These are phyloP conservation scores for Leucosticte australis DNA, from an alignment of 2,113 vertebrate species.

Conservation along the genomic window DNA sequence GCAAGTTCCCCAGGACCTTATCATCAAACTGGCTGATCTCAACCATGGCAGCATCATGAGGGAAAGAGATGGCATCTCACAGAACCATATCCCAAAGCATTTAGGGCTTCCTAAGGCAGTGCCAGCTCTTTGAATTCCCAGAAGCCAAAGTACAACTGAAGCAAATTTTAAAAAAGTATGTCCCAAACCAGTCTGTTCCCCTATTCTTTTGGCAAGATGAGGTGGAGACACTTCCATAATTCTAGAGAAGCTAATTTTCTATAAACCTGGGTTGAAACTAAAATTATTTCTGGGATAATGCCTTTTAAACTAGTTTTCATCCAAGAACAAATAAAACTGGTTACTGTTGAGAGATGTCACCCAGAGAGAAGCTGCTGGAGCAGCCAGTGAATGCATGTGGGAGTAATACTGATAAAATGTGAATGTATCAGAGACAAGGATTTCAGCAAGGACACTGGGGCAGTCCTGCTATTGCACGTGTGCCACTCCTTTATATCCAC, in stretches of 20 bases:
- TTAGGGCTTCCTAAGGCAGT: neutral
- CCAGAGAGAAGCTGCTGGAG: neutral
- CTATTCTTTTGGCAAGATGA: neutral
- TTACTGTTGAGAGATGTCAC: neutral
- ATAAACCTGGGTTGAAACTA: neutral
- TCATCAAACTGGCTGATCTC: neutral
- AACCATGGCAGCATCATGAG: neutral
- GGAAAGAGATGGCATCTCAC: neutral
- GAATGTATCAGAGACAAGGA: neutral
- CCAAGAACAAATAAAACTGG: neutral
- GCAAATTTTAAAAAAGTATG: neutral
- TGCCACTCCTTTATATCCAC: neutral
- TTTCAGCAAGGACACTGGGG: neutral
- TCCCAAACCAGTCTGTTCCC: neutral
- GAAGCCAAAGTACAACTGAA: neutral
- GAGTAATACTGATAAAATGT: neutral
- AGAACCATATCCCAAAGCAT: neutral
- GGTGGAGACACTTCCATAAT: neutral
- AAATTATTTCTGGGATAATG: neutral
- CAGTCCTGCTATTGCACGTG: neutral
- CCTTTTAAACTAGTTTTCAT: neutral
- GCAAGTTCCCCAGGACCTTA: neutral
- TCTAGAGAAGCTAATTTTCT: constrained; percentile 10
- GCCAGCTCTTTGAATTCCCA: neutral
- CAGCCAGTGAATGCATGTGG: neutral